A percentile compares a stretch with the other conserved stretches of the same genome.
phyloP scores from a whole-genome alignment of 2,113 vertebrate genomes.

The Podarcis muralis region DNA sequence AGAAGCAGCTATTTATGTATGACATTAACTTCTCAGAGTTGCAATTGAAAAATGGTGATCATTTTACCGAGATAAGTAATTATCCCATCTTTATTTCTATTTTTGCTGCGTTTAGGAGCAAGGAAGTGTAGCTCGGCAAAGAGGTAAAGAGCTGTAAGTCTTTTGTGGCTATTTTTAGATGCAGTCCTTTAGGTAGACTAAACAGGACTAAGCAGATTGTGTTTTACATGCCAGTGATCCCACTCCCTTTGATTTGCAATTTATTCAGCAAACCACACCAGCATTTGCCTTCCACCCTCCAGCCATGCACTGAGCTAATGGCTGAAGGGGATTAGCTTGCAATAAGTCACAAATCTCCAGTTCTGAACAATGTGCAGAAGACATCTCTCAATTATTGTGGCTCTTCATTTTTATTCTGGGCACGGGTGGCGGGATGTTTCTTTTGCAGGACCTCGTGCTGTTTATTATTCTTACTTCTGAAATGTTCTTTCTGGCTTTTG shows the following conservation, averaged over 20 bases:
- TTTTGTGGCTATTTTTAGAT: neutral
- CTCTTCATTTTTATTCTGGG: slow-evolving; percentile 26
- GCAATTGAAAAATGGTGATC: slow-evolving; percentile 2
- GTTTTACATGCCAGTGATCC: slow-evolving; percentile 11
- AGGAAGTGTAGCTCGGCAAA: accelerated
- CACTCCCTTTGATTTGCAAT: neutral
- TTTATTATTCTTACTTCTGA: slow-evolving; percentile 29
- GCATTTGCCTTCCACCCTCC: neutral
- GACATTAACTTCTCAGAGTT: neutral
- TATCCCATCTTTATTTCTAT: neutral
- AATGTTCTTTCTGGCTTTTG: slow-evolving; percentile 23
- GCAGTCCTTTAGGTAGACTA: neutral
- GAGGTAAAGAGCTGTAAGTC: accelerated
- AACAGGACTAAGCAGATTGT: neutral
- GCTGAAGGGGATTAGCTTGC: neutral
- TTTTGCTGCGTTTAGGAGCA: slow-evolving; percentile 10
- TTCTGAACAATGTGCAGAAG: neutral
- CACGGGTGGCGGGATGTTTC: slow-evolving; percentile 1
- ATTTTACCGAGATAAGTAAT: neutral
- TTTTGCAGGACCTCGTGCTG: neutral
- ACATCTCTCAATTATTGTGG: neutral
- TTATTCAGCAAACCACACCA: neutral
- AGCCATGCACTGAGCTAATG: neutral
- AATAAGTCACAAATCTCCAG: neutral
- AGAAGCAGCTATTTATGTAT: neutral